Percentiles rank a stretch among this genome's conserved stretches.
Evolutionary conservation across 2,888 invertebrate species (phyloP).

Genomic region (Halictus ligatus): DNA sequence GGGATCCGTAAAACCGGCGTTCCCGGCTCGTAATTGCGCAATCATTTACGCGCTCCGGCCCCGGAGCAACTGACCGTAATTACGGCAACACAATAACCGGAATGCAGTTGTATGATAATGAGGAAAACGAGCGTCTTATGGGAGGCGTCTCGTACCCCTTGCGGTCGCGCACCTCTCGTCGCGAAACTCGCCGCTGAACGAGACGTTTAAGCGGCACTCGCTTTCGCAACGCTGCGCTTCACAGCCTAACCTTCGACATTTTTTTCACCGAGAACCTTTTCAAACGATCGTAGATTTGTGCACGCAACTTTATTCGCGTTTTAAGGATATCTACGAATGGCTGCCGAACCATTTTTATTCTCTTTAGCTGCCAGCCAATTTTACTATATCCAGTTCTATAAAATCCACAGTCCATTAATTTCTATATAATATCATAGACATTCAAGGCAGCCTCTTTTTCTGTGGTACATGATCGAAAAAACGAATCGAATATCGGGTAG

Average conservation of each 20-base stretch:
- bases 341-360: too few species aligned
- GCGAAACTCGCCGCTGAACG: constrained; percentile 42
- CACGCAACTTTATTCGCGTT: neutral
- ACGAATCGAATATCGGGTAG: neutral
- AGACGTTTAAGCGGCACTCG: constrained; percentile 11
- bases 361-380: too few species aligned
- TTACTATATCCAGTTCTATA: neutral
- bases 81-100: constrained; percentile 61
- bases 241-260: neutral
- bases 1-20: constrained; percentile 18
- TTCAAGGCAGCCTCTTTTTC: neutral
- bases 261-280: neutral
- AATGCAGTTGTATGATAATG: constrained; percentile 62
- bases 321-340: neutral
- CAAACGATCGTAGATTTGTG: neutral
- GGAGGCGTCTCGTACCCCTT: constrained; percentile 15
- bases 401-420: neutral
- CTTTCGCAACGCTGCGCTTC: neutral
- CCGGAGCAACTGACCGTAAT: constrained; percentile 60
- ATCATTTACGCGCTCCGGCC: constrained; percentile 52
- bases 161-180: constrained; percentile 27
- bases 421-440: neutral
- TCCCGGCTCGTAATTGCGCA: constrained; percentile 51
- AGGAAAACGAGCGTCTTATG: constrained; percentile 51
- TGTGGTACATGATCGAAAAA: neutral